These are phyloP conservation scores for Cephus nigrinus DNA, from an alignment of 2,888 invertebrate species.

Conservation along the genomic window DNA sequence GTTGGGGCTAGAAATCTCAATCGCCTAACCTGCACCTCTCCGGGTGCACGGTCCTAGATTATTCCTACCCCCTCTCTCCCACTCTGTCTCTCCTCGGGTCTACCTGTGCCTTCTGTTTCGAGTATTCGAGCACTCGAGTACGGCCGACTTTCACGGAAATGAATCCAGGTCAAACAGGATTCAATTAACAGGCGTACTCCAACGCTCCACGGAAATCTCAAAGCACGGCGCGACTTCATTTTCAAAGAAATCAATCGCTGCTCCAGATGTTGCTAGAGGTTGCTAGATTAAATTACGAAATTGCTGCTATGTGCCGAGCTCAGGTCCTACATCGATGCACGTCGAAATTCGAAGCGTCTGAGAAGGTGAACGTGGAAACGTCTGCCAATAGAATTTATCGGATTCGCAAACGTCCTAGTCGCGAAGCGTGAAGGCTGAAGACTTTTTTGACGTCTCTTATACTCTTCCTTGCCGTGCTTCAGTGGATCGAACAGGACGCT, in stretches of 20 bases:
- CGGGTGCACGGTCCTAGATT: background rate
- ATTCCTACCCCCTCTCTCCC: background rate
- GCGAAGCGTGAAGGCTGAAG: background rate
- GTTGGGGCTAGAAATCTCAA: background rate
- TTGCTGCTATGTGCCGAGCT: background rate
- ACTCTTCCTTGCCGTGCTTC: background rate
- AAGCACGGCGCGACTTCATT: background rate
- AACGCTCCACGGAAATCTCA: background rate
- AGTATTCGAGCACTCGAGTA: background rate
- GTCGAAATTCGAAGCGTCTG: background rate
- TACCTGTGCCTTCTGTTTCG: background rate
- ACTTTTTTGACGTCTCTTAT: background rate
- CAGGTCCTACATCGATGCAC: background rate
- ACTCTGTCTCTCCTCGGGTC: background rate
- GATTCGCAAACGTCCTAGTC: background rate
- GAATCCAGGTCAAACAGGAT: conserved; percentile 7
- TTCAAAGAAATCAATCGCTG: background rate
- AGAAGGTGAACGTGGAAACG: background rate
- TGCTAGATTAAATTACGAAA: background rate
- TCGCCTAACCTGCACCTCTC: background rate
- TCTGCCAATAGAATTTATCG: background rate
- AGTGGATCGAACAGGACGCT: no score
- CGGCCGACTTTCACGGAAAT: background rate
- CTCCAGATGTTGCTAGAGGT: background rate
- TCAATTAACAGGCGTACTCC: background rate